A percentile compares a stretch with the other conserved stretches of the same genome.
phyloP scores from a whole-genome alignment of 2,888 invertebrate genomes.

The Notodonta ziczac region DNA sequence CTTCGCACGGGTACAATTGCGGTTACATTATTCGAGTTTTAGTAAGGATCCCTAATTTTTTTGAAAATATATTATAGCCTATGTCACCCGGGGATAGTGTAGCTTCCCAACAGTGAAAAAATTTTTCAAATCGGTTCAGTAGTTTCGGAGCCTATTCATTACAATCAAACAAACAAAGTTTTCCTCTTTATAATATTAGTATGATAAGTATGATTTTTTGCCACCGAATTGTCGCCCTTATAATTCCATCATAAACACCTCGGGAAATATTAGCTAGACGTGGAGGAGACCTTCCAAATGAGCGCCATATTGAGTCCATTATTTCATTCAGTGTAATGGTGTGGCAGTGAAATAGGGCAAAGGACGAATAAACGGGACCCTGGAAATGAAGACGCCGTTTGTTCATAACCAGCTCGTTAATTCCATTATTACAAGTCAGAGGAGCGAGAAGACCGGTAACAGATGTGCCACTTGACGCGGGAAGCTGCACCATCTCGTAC shows the following conservation, averaged over 20 bases:
- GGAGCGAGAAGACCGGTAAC: slow-evolving; percentile 76
- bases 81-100: too few relatives aligned
- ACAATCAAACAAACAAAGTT: too few relatives aligned
- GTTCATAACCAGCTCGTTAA: slow-evolving; percentile 84
- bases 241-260: slow-evolving; percentile 64
- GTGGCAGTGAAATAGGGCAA: slow-evolving; percentile 80
- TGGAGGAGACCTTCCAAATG: slow-evolving; percentile 64
- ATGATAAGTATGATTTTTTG: too few relatives aligned
- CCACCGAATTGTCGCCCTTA: slow-evolving; percentile 42
- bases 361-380: slow-evolving; percentile 74
- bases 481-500: slow-evolving; percentile 55
- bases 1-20: too few relatives aligned
- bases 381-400: slow-evolving; percentile 83
- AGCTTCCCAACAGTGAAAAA: too few relatives aligned
- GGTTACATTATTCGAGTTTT: too few relatives aligned
- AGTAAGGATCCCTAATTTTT: too few relatives aligned
- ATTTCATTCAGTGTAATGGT: slow-evolving; percentile 79
- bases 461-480: slow-evolving; percentile 76
- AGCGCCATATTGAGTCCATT: slow-evolving; percentile 71
- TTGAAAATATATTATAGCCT: too few relatives aligned
- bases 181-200: too few relatives aligned
- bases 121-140: too few relatives aligned
- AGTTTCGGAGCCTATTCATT: too few relatives aligned
- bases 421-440: slow-evolving; percentile 82
- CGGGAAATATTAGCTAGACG: slow-evolving; percentile 63